Evolutionary conservation across 2,797 vertebrate species (phyloP).

Genomic region (Acestrorhynchus altus): DNA sequence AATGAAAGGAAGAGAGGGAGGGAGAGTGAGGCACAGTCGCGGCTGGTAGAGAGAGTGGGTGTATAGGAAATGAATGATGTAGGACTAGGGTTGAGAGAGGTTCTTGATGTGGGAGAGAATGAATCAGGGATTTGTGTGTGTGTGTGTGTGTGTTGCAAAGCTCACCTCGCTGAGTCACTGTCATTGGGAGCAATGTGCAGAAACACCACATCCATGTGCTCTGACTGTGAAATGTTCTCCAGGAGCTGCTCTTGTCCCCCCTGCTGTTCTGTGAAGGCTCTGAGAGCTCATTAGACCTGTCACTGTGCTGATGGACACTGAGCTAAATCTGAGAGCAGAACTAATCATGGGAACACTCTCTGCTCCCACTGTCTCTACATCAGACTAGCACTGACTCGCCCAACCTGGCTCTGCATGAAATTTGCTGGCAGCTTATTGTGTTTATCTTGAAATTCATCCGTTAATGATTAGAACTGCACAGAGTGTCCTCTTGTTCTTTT

Average conservation of each 20-base stretch:
- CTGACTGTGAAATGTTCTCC: slow-evolving; percentile 1
- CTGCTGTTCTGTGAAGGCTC: background rate
- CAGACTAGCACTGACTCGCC: slow-evolving; percentile 19
- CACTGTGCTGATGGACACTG: slow-evolving; percentile 45
- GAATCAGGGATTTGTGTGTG: slow-evolving; percentile 46
- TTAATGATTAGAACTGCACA: slow-evolving; percentile 7
- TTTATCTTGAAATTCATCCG: slow-evolving; percentile 29
- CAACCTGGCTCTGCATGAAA: slow-evolving; percentile 22
- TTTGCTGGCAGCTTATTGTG: slow-evolving; percentile 24
- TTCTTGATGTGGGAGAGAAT: slow-evolving; percentile 39
- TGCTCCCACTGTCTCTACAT: slow-evolving; percentile 14
- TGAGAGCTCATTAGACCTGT: slow-evolving; percentile 50
- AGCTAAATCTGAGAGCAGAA: slow-evolving; percentile 55
- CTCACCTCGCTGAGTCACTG: slow-evolving; percentile 49
- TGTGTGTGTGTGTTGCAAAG: background rate
- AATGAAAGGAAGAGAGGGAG: slow-evolving; percentile 43
- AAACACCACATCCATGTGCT: slow-evolving; percentile 1
- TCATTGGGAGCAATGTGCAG: slow-evolving; percentile 14
- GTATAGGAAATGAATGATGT: slow-evolving; percentile 25
- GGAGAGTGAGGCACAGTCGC: slow-evolving; percentile 34
- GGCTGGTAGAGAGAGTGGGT: slow-evolving; percentile 29
- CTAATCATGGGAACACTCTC: slow-evolving; percentile 37
- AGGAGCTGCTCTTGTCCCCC: background rate
- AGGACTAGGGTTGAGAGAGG: slow-evolving; percentile 13
- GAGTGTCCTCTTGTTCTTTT: background rate